Conservation (phyloP, 2,113 vertebrate species). For the Hirundichthys speculiger region DNA sequence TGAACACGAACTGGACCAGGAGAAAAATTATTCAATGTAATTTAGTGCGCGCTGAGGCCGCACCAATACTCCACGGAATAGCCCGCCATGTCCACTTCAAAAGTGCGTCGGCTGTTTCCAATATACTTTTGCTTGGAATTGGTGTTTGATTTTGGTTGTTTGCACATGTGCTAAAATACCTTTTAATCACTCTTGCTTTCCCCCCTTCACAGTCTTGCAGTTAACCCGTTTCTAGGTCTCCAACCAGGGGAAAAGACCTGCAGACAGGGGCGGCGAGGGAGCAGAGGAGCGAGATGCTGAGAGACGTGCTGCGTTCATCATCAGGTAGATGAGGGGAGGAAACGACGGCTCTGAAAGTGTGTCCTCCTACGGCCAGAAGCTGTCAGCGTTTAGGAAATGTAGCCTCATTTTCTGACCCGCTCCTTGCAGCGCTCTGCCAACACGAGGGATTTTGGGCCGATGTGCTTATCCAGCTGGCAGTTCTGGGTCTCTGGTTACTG, state of each 20-base stretch:
- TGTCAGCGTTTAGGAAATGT: slow-evolving; percentile 32
- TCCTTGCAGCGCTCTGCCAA: slow-evolving; percentile 15
- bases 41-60: too few species aligned
- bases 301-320: slow-evolving; percentile 39
- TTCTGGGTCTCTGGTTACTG: not conserved
- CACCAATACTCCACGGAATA: too few species aligned
- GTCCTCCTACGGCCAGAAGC: slow-evolving; percentile 29
- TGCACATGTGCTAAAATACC: too few species aligned
- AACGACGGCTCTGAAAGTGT: slow-evolving; percentile 10
- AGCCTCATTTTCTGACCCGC: slow-evolving; percentile 6
- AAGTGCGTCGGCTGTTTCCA: too few species aligned
- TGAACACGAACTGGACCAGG: too few species aligned
- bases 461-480: slow-evolving; percentile 35
- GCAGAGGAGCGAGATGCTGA: slow-evolving; percentile 17
- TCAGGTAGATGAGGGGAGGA: slow-evolving; percentile 29
- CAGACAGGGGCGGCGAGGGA: slow-evolving; percentile 39
- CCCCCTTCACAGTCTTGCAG: slow-evolving; percentile 12
- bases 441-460: slow-evolving; percentile 5
- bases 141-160: too few species aligned
- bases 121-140: too few species aligned
- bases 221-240: slow-evolving; percentile 22
- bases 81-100: too few species aligned
- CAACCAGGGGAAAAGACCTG: slow-evolving; percentile 50
- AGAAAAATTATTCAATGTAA: too few species aligned
- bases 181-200: not conserved